Evolutionary conservation across 2,113 vertebrate species (phyloP), one percentile per base, ranked within the genome.

Genomic region (Tauraco erythrolophus): DNA sequence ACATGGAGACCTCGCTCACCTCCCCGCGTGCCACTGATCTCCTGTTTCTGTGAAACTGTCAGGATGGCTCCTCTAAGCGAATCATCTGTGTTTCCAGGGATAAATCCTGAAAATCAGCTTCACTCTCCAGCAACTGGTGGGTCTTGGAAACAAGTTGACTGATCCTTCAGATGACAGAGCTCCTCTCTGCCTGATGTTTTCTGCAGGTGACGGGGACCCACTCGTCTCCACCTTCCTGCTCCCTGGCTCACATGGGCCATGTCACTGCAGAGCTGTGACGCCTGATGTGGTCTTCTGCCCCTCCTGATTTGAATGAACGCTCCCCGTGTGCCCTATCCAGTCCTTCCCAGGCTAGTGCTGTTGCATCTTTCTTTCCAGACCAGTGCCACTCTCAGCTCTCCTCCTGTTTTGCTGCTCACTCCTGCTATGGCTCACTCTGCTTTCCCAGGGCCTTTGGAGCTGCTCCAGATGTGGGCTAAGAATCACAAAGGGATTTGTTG

Each of bases 121-220:
- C 2, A 1, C 41, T 7, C 41, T 25, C 28, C 35, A 57, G 43
- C n/a, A 57, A 3, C 48, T 65, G 48, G 5, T 0, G 0, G n/a
- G 15, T 24, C 37, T 53, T 80, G 21, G 72, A 51, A n/a, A 3
- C 17, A 17, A 57, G 21, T 8, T 76, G 35, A 6, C 33, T 56
- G 57, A 18, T 61, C 45, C 71, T 27, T 22, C 48, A 53, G 30
- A 2, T 56, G 61, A 24, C 35, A 10, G 8, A 56, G 46, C 6
- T 53, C 28, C 24, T 50, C 8, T 50, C 4, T 0, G 3, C 4
- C 0, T 18, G 4, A 8, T 3, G 35, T 2, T 30, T 18, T 8
- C 50, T 45, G 62, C 14, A 14, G 25, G 17, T 53, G 6, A 39
- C 16, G 17, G 30, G 45, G 17, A 11, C 14, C 25, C 2, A 1